Base-by-base conservation (phyloP, 2,888 invertebrate genomes). In the Chymomyza amoena region DNA sequence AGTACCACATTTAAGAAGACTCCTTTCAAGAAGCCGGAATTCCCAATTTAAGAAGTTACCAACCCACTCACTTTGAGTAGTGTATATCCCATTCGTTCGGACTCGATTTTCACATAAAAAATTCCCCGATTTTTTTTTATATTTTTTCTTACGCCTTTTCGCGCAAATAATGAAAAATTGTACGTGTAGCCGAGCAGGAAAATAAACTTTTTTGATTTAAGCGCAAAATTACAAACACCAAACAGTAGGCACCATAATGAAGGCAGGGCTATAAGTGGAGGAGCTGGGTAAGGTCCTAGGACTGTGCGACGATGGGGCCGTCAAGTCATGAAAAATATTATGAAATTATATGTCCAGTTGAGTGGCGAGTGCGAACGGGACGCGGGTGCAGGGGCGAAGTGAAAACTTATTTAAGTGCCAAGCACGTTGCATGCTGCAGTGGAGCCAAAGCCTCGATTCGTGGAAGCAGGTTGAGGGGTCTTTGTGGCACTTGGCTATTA, bases 351-450 rank as follows among this genome's bases (percentile, higher is more conserved):
- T 63, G 51, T 54, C 20, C 15, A 67, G 72, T 20, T 25, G 66
- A 61, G 61, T 28, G 57, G 25, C 15, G 57, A 57, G 20, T 15
- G 57, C 52, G 52, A 54, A 3, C 52, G 52, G 2, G 52, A 18
- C 16, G 18, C 32, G 52, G 15, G 16, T 7, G 16, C 25, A 15
- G 9, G 25, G 13, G 1, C 28, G 57, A 13, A 80, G n/a, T 80
- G 72, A 77, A 80, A 84, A 84, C 85, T 84, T 87, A 84, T 88
- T 84, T 84, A 88, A 88, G 84, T 84, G 89, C 89, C 73, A 84
- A 65, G 89, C 89, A 84, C 87, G 84, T 84, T 57, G 57, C 57
- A 57, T 25, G 57, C 57, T 57, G 57, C 57, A 57, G 25, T 57
- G 25, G 57, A 57, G 57, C 57, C 20, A 25, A 59, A 13, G 32